A percentile compares a stretch with the other conserved stretches of the same genome.
phyloP scores from a whole-genome alignment of 2,113 vertebrate species.

The Elephas maximus region DNA sequence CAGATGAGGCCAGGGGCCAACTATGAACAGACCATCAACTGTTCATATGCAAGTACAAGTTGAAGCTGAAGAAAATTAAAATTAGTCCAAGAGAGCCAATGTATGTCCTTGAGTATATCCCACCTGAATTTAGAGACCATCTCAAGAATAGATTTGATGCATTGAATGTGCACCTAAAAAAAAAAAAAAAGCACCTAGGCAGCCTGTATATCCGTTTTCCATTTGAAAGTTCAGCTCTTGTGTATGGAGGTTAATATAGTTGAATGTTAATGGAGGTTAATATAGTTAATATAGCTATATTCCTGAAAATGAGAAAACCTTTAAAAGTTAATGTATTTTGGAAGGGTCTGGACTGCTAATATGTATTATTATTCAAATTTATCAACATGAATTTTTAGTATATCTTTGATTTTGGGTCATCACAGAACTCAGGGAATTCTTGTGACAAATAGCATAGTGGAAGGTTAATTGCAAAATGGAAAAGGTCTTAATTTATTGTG shows the following conservation, averaged over 20 bases:
- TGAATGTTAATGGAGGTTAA: conserved; percentile 7
- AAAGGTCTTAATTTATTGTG: conserved; percentile 59
- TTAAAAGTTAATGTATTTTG: conserved; percentile 50
- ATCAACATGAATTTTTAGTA: conserved; percentile 30
- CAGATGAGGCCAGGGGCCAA: too few relatives aligned
- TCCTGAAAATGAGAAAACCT: background rate
- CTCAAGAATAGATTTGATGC: too few relatives aligned
- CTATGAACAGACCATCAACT: too few relatives aligned
- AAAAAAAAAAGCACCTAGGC: too few relatives aligned
- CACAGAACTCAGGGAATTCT: background rate
- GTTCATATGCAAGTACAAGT: too few relatives aligned
- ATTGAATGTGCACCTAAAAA: background rate
- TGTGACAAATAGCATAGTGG: conserved; percentile 22
- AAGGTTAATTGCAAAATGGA: conserved; percentile 59
- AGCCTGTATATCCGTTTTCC: background rate
- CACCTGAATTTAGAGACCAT: too few relatives aligned
- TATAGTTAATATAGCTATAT: background rate
- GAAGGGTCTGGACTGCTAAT: background rate
- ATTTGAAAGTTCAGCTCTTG: conserved; percentile 1
- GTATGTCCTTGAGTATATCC: too few relatives aligned
- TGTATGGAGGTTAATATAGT: background rate
- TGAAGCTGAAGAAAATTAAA: too few relatives aligned
- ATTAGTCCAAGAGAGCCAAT: too few relatives aligned
- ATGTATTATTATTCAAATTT: conserved; percentile 43
- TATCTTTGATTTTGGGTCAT: conserved; percentile 60